phyloP scores from a whole-genome alignment of 64 coral and sea anemone genomes.

The Montipora efflorescens region DNA sequence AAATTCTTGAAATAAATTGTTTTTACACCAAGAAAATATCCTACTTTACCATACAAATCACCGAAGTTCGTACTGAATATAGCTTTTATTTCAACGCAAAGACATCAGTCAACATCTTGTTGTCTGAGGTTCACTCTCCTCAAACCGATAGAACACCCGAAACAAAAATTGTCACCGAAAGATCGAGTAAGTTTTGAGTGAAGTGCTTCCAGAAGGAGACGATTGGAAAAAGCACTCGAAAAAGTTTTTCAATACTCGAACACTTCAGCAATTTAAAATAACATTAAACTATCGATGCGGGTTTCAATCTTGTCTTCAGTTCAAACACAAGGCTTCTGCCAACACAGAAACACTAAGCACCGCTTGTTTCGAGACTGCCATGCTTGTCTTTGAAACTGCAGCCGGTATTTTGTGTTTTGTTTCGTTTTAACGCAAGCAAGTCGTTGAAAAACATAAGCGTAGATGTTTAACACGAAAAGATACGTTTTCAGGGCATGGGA shows the following conservation, averaged over 20 bases:
- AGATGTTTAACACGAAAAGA: not conserved
- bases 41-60: not conserved
- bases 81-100: not conserved
- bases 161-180: not conserved
- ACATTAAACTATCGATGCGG: not conserved
- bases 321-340: not conserved
- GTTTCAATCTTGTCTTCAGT: not conserved
- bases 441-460: not conserved
- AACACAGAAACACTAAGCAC: not conserved
- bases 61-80: not conserved
- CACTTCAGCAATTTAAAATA: not conserved
- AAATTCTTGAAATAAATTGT: not conserved
- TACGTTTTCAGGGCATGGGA: conserved; percentile 9
- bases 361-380: not conserved
- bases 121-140: not conserved
- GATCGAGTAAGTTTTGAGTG: not conserved
- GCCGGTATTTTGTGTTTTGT: not conserved
- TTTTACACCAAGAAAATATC: not conserved
- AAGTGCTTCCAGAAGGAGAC: not conserved
- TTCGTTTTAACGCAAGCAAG: conserved; percentile 1
- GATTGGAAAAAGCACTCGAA: not conserved
- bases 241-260: not conserved
- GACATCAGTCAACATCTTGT: not conserved
- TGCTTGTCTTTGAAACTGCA: not conserved
- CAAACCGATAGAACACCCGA: not conserved